A percentile compares a stretch with the other conserved stretches of the same genome.
Evolutionary conservation across 2,113 vertebrate species (phyloP).

Genomic region (Hemiscyllium ocellatum): DNA sequence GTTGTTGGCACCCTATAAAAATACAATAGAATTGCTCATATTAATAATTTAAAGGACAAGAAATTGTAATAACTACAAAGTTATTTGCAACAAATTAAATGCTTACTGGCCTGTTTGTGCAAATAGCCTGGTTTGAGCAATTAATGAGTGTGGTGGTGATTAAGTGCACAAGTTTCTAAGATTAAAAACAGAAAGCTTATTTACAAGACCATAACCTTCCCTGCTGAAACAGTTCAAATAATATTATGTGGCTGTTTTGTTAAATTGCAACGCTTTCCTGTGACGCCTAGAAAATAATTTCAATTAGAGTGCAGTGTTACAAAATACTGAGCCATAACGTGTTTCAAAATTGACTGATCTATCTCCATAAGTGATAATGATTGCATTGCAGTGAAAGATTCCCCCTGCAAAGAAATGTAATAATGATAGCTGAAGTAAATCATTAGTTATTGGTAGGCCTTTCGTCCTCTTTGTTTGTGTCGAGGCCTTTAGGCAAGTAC

Average conservation of each 20-base stretch:
- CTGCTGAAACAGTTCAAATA: background rate
- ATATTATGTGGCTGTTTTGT: background rate
- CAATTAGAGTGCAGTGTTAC: background rate
- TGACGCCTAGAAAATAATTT: background rate
- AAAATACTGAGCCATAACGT: background rate
- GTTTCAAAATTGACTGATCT: background rate
- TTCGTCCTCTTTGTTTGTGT: background rate
- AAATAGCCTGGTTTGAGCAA: slow-evolving; percentile 45
- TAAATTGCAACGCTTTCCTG: background rate
- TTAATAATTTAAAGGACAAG: slow-evolving; percentile 53
- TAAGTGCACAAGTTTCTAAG: background rate
- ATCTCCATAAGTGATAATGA: slow-evolving; percentile 18
- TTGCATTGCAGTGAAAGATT: slow-evolving; percentile 14
- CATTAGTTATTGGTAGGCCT: slow-evolving; percentile 30
- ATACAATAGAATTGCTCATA: slow-evolving; percentile 46
- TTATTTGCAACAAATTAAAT: slow-evolving; percentile 46
- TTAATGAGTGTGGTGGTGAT: slow-evolving; percentile 15
- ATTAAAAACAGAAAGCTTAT: slow-evolving; percentile 17
- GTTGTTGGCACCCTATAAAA: slow-evolving; percentile 47
- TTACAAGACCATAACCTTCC: slow-evolving; percentile 5
- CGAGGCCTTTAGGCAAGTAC: slow-evolving; percentile 34
- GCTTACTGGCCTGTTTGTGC: slow-evolving; percentile 49
- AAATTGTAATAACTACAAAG: slow-evolving; percentile 52
- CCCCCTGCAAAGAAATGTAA: slow-evolving; percentile 11
- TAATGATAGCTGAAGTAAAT: slow-evolving; percentile 25